phyloP scores from a whole-genome alignment of 2,113 vertebrate species.

The Apteryx mantelli region DNA sequence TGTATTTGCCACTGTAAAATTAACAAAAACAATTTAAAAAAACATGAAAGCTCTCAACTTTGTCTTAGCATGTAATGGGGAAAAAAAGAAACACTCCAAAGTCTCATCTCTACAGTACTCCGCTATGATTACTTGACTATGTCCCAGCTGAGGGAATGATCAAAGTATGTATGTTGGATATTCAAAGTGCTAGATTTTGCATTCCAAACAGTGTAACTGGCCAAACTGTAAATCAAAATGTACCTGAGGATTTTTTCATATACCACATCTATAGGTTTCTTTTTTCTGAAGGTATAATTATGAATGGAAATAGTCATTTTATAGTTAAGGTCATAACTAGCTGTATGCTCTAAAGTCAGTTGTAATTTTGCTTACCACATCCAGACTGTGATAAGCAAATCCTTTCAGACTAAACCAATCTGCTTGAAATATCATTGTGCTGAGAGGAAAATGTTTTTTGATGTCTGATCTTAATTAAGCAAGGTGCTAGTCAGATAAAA shows the following conservation, averaged over 20 bases:
- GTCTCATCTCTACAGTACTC: not conserved
- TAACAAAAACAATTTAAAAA: not conserved
- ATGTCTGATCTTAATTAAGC: not conserved
- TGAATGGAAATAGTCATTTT: not conserved
- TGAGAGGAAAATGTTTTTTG: not conserved
- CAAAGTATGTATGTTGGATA: not conserved
- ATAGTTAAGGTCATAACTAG: not conserved
- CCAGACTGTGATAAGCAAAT: not conserved
- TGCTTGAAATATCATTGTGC: not conserved
- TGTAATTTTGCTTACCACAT: constrained; percentile 4
- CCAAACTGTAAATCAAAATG: not conserved
- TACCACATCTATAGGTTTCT: not conserved
- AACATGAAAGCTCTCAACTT: not conserved
- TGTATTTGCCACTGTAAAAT: not conserved
- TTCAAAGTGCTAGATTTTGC: not conserved
- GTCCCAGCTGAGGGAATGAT: not conserved
- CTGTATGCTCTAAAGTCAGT: not conserved
- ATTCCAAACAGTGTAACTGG: not conserved
- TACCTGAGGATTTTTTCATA: not conserved
- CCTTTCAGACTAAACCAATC: not conserved
- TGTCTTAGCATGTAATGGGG: not conserved
- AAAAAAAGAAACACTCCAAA: not conserved
- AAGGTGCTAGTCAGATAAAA: not conserved
- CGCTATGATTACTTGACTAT: not conserved
- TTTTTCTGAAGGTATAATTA: not conserved